phyloP scores from a whole-genome alignment of 2,113 vertebrate genomes.

The Eulacestoma nigropectus region DNA sequence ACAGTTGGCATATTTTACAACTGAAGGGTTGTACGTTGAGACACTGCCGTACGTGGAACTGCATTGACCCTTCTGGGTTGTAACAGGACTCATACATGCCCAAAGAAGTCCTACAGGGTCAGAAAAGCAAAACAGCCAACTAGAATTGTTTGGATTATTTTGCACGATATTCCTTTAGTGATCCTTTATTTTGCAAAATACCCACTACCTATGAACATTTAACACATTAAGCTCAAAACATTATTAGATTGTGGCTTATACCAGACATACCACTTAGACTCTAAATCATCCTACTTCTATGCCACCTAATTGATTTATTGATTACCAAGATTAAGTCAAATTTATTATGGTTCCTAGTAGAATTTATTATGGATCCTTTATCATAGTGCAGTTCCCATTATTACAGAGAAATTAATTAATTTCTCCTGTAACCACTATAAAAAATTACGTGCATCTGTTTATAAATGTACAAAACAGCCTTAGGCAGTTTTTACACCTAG shows the following conservation, averaged over 20 bases:
- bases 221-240: neutral
- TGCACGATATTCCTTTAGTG: neutral
- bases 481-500: neutral
- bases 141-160: neutral
- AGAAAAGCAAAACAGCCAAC: neutral
- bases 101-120: neutral
- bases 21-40: neutral
- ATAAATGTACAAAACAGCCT: neutral
- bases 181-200: neutral
- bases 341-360: neutral
- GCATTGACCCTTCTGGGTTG: neutral
- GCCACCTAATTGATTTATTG: neutral
- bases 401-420: neutral
- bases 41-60: neutral
- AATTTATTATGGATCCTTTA: neutral
- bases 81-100: rapidly evolving
- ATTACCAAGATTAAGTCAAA: neutral
- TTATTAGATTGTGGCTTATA: neutral
- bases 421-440: neutral
- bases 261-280: neutral
- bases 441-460: neutral
- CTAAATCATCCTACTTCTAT: neutral
- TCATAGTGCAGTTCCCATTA: neutral
- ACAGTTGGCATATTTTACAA: neutral
- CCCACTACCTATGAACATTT: neutral